phyloP scores from a whole-genome alignment of 2,113 vertebrate genomes.

The Nettapus auritus region DNA sequence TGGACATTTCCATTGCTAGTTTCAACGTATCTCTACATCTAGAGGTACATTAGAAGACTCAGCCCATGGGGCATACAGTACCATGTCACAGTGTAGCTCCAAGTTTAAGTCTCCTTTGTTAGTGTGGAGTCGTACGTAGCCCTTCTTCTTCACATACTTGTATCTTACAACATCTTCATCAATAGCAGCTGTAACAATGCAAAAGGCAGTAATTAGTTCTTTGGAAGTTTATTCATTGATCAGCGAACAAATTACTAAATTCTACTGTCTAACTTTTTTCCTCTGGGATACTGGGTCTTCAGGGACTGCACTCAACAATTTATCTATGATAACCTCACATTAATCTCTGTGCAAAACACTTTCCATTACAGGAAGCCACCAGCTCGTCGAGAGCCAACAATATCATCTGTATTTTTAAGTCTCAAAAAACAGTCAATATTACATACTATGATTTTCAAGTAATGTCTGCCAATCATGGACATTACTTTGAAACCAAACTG shows the following conservation, averaged over 20 bases:
- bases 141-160: constrained; percentile 95
- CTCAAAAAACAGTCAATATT: background rate
- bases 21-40: background rate
- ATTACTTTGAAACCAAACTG: background rate
- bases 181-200: constrained; percentile 79
- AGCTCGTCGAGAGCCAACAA: background rate
- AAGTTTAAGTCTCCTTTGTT: constrained; percentile 93
- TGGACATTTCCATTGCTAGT: background rate
- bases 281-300: background rate
- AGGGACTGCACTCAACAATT: background rate
- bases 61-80: constrained; percentile 38
- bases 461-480: background rate
- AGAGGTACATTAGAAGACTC: background rate
- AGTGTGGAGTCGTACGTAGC: constrained; percentile 93
- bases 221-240: background rate
- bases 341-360: background rate
- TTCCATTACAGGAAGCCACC: background rate
- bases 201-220: constrained; percentile 2
- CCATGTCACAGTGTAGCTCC: constrained; percentile 96
- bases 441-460: constrained; percentile 23
- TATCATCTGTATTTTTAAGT: background rate
- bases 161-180: constrained; percentile 92
- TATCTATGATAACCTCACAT: background rate
- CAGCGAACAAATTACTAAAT: background rate
- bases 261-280: background rate